Evolutionary conservation across 2,113 vertebrate species (phyloP).

Genomic region (Gallinago jamesoni): DNA sequence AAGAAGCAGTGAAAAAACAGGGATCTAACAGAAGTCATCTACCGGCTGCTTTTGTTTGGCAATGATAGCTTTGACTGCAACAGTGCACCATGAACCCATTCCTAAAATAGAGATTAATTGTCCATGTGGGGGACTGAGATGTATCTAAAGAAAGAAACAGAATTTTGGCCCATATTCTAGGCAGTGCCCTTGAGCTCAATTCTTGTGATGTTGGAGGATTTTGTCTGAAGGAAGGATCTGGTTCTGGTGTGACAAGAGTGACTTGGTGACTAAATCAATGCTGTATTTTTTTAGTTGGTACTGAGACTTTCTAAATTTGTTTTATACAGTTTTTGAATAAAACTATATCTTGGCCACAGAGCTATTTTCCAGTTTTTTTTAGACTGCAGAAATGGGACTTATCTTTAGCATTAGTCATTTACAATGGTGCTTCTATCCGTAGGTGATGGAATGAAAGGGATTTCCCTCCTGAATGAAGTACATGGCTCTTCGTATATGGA

Average conservation of each 20-base stretch:
- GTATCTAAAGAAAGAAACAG: conserved; percentile 2
- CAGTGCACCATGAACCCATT: neutral
- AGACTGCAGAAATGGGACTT: neutral
- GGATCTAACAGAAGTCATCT: neutral
- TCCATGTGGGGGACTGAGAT: neutral
- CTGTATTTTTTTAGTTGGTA: neutral
- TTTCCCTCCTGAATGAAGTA: neutral
- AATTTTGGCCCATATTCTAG: neutral
- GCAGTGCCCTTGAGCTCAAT: neutral
- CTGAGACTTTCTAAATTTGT: neutral
- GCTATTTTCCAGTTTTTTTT: neutral
- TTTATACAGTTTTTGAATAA: neutral
- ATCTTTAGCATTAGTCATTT: neutral
- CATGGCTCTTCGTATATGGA: neutral
- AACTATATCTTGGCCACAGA: neutral
- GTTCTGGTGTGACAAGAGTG: neutral
- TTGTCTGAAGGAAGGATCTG: neutral
- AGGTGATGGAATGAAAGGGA: neutral
- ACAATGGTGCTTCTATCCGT: neutral
- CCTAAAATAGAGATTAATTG: conserved; percentile 14
- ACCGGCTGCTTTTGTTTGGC: neutral
- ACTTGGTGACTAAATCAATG: neutral
- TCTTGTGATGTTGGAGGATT: neutral
- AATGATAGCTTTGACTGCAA: neutral
- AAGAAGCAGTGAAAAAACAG: neutral